Percentiles rank a stretch among this genome's conserved stretches.
Conservation (phyloP, 2,797 vertebrate species). For the Thalassophryne amazonica region DNA sequence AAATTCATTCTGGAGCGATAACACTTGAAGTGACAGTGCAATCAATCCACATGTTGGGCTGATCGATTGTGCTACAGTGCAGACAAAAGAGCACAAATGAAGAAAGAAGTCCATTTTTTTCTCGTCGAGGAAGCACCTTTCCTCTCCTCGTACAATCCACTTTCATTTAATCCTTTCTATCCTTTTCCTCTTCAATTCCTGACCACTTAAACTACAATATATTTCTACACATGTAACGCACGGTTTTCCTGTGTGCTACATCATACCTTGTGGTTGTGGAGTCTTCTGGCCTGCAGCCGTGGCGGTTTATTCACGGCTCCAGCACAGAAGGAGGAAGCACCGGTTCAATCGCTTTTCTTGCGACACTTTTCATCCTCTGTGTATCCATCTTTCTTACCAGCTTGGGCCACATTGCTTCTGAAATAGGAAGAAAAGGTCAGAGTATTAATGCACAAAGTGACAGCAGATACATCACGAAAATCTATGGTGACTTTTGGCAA, state of each 20-base stretch:
- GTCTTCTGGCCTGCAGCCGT: slow-evolving; percentile 11
- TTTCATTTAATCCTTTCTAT: not conserved
- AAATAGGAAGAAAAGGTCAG: slow-evolving; percentile 70
- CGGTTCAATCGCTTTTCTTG: slow-evolving; percentile 32
- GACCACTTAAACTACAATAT: slow-evolving; percentile 31
- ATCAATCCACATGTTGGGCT: slow-evolving; percentile 62
- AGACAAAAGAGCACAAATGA: slow-evolving; percentile 46
- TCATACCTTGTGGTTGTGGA: slow-evolving; percentile 6
- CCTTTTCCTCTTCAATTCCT: not conserved
- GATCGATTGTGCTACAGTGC: slow-evolving; percentile 48
- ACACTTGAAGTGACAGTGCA: slow-evolving; percentile 39
- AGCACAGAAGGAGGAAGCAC: slow-evolving; percentile 6
- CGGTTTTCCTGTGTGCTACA: not conserved
- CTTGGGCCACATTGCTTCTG: slow-evolving; percentile 53
- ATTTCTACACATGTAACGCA: not conserved
- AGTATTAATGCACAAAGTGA: slow-evolving; percentile 65
- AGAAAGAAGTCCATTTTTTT: slow-evolving; percentile 31
- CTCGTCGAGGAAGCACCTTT: too few relatives aligned
- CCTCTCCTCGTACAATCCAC: slow-evolving; percentile 15
- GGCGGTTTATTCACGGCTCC: slow-evolving; percentile 11
- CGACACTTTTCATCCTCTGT: slow-evolving; percentile 55
- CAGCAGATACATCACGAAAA: slow-evolving; percentile 66
- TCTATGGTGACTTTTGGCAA: slow-evolving; percentile 61
- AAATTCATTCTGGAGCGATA: slow-evolving; percentile 62
- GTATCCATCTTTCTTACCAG: slow-evolving; percentile 70